Conservation (phyloP, 2,888 invertebrate species). For the Dromius quadrimaculatus region DNA sequence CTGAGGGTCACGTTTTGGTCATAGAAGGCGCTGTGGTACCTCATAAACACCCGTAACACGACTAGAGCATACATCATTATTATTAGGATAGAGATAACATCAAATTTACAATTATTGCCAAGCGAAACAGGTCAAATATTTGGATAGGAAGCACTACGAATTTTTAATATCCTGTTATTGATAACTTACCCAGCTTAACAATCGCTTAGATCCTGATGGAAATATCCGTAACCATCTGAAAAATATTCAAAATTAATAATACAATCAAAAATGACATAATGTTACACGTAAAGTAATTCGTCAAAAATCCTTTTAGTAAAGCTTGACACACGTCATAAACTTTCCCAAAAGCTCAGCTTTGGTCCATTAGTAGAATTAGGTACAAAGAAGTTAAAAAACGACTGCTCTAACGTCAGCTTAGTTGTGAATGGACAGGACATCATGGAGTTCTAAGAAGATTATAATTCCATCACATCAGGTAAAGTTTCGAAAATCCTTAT, state of each 20-base stretch:
- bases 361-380: constrained; percentile 46
- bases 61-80: constrained; percentile 34
- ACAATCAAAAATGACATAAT: too few species aligned
- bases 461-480: too few species aligned
- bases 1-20: constrained; percentile 46
- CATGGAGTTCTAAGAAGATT: constrained; percentile 45
- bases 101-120: constrained; percentile 27
- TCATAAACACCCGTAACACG: constrained; percentile 45
- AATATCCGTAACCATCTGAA: constrained; percentile 11
- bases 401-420: constrained; percentile 45
- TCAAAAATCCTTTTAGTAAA: too few species aligned
- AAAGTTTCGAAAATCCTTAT: too few species aligned
- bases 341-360: constrained; percentile 23
- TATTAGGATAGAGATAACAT: neutral
- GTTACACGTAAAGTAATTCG: too few species aligned
- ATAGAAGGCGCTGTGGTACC: constrained; percentile 19
- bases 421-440: constrained; percentile 31
- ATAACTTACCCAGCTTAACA: constrained; percentile 5
- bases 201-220: neutral
- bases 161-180: constrained; percentile 13
- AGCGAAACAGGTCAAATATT: constrained; percentile 30
- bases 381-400: constrained; percentile 38
- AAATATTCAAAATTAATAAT: neutral
- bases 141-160: neutral
- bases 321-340: constrained; percentile 18